A percentile compares a stretch with the other conserved stretches of the same genome.
These are phyloP conservation scores for Myanophis thanlyinensis DNA, from an alignment of 2,113 vertebrate species.

Conservation along the genomic window DNA sequence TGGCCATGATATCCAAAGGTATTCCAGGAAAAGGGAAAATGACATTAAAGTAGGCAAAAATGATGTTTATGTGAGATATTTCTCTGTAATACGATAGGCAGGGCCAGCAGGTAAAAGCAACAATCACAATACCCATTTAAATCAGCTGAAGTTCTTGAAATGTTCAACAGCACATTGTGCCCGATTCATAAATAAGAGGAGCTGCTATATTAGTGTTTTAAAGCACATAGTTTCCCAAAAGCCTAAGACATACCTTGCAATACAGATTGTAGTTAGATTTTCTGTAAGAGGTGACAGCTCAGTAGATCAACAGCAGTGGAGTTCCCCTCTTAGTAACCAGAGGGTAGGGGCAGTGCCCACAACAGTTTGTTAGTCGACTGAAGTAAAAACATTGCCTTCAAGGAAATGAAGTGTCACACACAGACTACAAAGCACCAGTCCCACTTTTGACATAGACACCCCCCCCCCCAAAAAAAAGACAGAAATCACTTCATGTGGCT, in stretches of 20 bases:
- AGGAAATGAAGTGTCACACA: neutral
- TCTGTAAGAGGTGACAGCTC: neutral
- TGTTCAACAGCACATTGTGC: neutral
- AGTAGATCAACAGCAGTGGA: neutral
- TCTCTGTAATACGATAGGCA: neutral
- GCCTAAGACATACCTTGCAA: neutral
- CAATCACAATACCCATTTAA: neutral
- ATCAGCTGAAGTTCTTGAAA: neutral
- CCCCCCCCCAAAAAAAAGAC: neutral
- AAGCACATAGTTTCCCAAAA: neutral
- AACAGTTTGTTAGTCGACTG: neutral
- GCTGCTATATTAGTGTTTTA: neutral
- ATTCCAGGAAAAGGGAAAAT: neutral
- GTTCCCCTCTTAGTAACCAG: neutral
- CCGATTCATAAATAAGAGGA: neutral
- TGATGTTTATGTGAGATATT: neutral
- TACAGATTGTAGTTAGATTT: neutral
- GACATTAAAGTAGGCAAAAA: neutral
- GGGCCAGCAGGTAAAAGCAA: neutral
- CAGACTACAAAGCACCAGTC: neutral
- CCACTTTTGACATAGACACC: neutral
- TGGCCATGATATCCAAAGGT: neutral
- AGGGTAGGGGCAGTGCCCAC: neutral
- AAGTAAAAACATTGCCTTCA: neutral
- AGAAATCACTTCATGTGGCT: neutral